These are phyloP conservation scores for Dallia pectoralis DNA, from an alignment of 2,797 vertebrate genomes.

Conservation along the genomic window DNA sequence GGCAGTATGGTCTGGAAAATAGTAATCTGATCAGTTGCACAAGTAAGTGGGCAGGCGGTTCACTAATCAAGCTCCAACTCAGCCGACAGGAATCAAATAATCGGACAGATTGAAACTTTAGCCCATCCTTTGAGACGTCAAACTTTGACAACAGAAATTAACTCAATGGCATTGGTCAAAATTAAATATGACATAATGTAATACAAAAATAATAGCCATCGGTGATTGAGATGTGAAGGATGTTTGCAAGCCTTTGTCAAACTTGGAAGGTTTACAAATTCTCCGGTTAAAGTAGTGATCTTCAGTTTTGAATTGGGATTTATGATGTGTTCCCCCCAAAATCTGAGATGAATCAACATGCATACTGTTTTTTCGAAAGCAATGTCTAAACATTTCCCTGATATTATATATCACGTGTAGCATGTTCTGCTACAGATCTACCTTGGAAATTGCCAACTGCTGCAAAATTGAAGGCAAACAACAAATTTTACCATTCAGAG, in stretches of 20 bases:
- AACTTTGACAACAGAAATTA: conserved; percentile 10
- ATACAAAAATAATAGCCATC: background rate
- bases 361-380: background rate
- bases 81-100: conserved; percentile 3
- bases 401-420: background rate
- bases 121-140: conserved; percentile 37
- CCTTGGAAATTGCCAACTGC: conserved; percentile 20
- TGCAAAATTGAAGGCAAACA: conserved; percentile 32
- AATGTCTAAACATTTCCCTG: background rate
- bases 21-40: background rate
- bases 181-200: background rate
- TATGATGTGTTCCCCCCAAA: background rate
- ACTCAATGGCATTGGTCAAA: background rate
- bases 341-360: background rate
- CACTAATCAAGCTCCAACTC: background rate
- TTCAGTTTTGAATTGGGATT: background rate
- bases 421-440: background rate
- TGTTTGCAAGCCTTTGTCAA: background rate
- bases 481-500: conserved; percentile 35
- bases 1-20: conserved; percentile 31
- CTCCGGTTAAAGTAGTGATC: background rate
- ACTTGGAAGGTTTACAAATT: background rate
- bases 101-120: conserved; percentile 28
- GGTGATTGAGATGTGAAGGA: background rate
- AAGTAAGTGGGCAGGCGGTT: background rate